Evolutionary conservation across 2,888 invertebrate species (phyloP), one percentile per base, ranked within the genome.

Genomic region (Hybos culiciformis): DNA sequence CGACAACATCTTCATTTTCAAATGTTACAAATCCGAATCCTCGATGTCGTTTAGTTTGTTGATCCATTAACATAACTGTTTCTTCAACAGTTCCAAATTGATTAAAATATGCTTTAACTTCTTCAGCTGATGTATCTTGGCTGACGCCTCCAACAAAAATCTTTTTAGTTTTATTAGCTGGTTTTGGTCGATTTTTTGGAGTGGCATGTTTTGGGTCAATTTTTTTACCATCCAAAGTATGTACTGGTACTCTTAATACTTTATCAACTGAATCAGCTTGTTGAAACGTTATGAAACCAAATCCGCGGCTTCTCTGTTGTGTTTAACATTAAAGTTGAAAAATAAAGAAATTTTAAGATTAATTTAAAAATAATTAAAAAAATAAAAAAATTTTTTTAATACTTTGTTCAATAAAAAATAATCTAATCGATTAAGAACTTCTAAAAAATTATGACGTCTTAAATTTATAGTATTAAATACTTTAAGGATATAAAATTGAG

Each of bases 191-290:
- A 53, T 87, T 88, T 66, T 90, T 88, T 50, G 88, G 90, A 40
- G 90, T 90, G 45, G 90, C 90, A 70, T 90, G 88, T 61, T 91
- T 91, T 45, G 91, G 91, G 65, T 91, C 91, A 64, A 91, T 91
- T 68, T 90, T 86, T 69, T 91, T 91, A 50, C 90, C 90, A 67
- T 91, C 90, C 53, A 91, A 72, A 41, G 87, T 87, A 73, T 90
- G 88, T 51, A 87, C 83, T 45, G 87, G 87, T 53, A 88, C 85
- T 56, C 87, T 86, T 43, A 91, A 75, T 46, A 91, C 90, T 70
- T 87, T 87, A 68, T 90, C 88, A 51, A 91, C 90, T 59, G 87
- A 83, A 53, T 82, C 77, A 44, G 90, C 84, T 67, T 90, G 88
- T 67, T 86, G 82, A 71, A 91, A 91, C 59, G 90, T 90, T 68